phyloP scores from a whole-genome alignment of 2,113 vertebrate genomes.

The Suricata suricatta region DNA sequence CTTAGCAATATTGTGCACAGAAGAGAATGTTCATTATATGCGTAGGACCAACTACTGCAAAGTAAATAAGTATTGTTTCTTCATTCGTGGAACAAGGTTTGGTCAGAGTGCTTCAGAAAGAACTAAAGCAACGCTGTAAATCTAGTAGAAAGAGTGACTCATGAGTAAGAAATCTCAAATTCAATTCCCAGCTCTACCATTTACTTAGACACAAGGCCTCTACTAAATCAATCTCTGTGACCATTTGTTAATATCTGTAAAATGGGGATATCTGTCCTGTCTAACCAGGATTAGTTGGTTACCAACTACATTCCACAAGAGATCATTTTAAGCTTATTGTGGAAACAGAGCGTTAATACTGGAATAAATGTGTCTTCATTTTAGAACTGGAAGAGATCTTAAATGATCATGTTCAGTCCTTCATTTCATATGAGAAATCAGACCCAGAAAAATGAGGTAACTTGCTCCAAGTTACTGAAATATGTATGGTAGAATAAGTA shows the following conservation, averaged over 20 bases:
- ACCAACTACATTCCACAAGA: background rate
- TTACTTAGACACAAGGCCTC: background rate
- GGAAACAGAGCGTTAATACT: conserved; percentile 14
- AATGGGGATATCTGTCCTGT: background rate
- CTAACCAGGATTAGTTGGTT: background rate
- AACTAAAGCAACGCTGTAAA: conserved; percentile 12
- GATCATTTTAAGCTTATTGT: background rate
- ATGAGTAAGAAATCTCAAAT: conserved; percentile 32
- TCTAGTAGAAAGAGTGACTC: conserved; percentile 40
- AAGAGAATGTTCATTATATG: background rate
- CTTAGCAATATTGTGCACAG: background rate
- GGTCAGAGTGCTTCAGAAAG: conserved; percentile 6
- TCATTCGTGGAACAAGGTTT: conserved; percentile 11
- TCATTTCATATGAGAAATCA: background rate
- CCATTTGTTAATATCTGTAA: background rate
- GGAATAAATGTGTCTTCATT: conserved; percentile 13
- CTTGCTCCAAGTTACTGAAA: conserved; percentile 19
- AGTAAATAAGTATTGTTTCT: conserved; percentile 26
- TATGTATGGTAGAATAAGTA: background rate
- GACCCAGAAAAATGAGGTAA: background rate
- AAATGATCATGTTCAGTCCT: background rate
- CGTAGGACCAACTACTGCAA: background rate
- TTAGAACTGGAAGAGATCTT: background rate
- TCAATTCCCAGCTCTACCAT: background rate
- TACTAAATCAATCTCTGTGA: conserved; percentile 39